phyloP scores from a whole-genome alignment of 2,888 invertebrate species.

The Spilarctia lutea region DNA sequence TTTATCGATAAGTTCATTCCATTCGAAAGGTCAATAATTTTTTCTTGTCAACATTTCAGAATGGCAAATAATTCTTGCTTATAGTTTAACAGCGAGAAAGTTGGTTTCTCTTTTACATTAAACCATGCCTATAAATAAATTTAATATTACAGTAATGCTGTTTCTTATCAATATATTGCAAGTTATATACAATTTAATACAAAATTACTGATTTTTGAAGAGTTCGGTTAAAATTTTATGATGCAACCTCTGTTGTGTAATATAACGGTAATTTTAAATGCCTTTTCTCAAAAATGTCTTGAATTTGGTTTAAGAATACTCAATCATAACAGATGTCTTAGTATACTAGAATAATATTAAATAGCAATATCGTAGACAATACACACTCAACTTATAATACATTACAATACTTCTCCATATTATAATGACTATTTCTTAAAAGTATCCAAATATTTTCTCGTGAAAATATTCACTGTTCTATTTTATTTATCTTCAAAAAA shows the following conservation, averaged over 20 bases:
- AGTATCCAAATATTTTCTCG: too few species aligned
- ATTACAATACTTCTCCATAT: too few species aligned
- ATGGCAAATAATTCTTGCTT: constrained; percentile 56
- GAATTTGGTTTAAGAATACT: too few species aligned
- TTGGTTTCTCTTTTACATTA: constrained; percentile 48
- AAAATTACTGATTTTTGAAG: neutral
- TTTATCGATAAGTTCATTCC: constrained; percentile 53
- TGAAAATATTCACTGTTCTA: too few species aligned
- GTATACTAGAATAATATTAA: too few species aligned
- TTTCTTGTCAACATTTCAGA: constrained; percentile 60
- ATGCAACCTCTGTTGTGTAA: neutral
- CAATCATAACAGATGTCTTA: too few species aligned
- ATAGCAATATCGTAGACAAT: too few species aligned
- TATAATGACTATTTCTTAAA: too few species aligned
- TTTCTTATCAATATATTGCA: neutral
- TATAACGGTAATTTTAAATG: neutral
- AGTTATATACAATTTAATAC: neutral
- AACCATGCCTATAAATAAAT: constrained; percentile 41
- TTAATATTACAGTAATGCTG: neutral
- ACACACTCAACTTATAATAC: too few species aligned
- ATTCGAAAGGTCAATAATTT: constrained; percentile 62
- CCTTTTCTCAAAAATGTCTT: neutral
- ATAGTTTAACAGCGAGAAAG: constrained; percentile 53
- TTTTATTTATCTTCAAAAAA: too few species aligned
- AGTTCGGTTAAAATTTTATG: neutral